A percentile compares a stretch with the other conserved stretches of the same genome.
These are phyloP conservation scores for Dryas iulia DNA, from an alignment of 1,140 invertebrate genomes.

Conservation along the genomic window DNA sequence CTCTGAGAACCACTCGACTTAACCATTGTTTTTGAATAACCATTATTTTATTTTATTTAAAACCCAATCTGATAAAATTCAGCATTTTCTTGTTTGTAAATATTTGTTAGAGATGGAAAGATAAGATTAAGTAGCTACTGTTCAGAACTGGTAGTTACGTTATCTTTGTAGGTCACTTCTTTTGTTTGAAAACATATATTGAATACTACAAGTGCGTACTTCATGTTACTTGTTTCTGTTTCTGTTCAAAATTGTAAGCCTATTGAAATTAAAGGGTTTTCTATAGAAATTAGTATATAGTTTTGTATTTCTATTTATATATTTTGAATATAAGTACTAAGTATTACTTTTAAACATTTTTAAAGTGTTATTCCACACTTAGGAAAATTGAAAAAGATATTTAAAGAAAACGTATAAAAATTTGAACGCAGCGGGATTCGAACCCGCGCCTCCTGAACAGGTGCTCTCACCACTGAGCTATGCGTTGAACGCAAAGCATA, in stretches of 20 bases:
- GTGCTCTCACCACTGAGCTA: no score
- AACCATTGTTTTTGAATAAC: constrained; percentile 39
- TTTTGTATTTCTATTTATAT: neutral
- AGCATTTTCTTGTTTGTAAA: constrained; percentile 35
- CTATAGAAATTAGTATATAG: neutral
- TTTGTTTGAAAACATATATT: neutral
- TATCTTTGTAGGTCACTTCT: neutral
- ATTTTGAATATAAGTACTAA: no score
- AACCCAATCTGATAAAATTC: constrained; percentile 38
- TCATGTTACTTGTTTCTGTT: neutral
- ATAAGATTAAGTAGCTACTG: constrained; percentile 35
- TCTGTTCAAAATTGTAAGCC: neutral
- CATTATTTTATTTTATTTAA: constrained; percentile 40
- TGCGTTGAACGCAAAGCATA: no score
- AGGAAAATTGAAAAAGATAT: no score
- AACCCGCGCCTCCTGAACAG: no score
- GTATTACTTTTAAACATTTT: no score
- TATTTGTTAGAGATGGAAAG: constrained; percentile 38
- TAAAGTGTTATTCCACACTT: no score
- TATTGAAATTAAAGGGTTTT: neutral
- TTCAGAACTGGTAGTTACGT: constrained; percentile 21
- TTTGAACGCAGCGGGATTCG: no score
- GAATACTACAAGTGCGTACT: neutral
- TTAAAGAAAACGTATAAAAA: no score
- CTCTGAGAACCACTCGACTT: constrained; percentile 44